Evolutionary conservation across 2,888 invertebrate genomes (phyloP), one percentile per base, ranked within the genome.

Genomic region (Desoria tigrina): DNA sequence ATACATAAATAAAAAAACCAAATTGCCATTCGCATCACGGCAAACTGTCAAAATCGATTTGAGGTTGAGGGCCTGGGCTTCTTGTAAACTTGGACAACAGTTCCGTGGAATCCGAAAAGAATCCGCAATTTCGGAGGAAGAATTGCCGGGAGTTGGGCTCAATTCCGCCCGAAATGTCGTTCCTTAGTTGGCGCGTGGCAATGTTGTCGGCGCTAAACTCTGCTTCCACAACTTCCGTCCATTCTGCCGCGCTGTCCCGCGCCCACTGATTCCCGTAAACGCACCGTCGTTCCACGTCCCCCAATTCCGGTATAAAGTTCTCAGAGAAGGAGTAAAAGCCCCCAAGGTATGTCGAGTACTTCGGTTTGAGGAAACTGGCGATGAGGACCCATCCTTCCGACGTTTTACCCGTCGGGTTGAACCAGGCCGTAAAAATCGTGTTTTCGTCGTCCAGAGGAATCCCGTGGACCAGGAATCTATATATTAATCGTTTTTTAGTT

Each of bases 391-490:
- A 75, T 16, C 53, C 42, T 4, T 21, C 45, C n/a, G 55, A 21
- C n/a, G n/a, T n/a, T n/a, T 50, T 28, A 4, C 61, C 61, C 0
- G 66, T 56, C n/a, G 50, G 9, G 28, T 63, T 63, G 59, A 75
- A 73, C 75, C 75, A 75, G 1, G 71, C 72, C 0, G 74, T 69
- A 58, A 59, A 74, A 57, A 64, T 39, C 4, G 75, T 72, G 18
- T 64, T 24, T n/a, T 71, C 68, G 7, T 42, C 14, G 6, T 69
- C 71, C n/a, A 69, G 50, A 26, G 74, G 74, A 24, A 21, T 60
- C n/a, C n/a, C n/a, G n/a, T n/a, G n/a, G n/a, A n/a, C n/a, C n/a
- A n/a, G n/a, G n/a, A n/a, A n/a, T n/a, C n/a, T n/a, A n/a, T n/a
- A n/a, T n/a, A n/a, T n/a, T n/a, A n/a, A n/a, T n/a, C n/a, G n/a